Conservation (phyloP, 2,797 vertebrate genomes). For the Mormyrops attenuatus region DNA sequence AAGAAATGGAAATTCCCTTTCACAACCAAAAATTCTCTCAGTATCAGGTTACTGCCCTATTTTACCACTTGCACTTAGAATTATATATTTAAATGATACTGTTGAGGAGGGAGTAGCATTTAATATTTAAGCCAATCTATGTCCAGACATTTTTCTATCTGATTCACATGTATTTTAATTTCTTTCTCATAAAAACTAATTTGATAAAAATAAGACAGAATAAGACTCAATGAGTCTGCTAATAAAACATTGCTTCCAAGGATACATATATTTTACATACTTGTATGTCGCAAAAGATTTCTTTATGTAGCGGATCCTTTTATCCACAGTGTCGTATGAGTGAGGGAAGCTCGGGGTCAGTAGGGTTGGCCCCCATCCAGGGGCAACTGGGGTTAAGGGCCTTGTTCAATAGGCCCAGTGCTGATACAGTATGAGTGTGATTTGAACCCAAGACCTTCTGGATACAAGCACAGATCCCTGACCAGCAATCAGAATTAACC, state of each 20-base stretch:
- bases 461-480: not conserved
- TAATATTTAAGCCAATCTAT: not conserved
- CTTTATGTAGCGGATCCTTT: not conserved
- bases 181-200: not conserved
- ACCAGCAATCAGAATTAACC: not conserved
- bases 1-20: not conserved
- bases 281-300: not conserved
- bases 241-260: not conserved
- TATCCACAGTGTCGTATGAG: not conserved
- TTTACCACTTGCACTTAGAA: conserved; percentile 1
- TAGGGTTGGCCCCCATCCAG: not conserved
- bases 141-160: not conserved
- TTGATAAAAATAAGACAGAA: not conserved
- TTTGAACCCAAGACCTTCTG: not conserved
- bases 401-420: not conserved
- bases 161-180: not conserved
- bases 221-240: not conserved
- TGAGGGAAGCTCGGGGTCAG: not conserved
- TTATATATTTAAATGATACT: not conserved
- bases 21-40: not conserved
- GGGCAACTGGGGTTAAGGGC: not conserved
- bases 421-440: not conserved
- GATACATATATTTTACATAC: not conserved
- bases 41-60: not conserved
- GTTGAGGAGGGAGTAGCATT: not conserved